Conservation (phyloP, 2,113 vertebrate species). For the Electrona antarctica region DNA sequence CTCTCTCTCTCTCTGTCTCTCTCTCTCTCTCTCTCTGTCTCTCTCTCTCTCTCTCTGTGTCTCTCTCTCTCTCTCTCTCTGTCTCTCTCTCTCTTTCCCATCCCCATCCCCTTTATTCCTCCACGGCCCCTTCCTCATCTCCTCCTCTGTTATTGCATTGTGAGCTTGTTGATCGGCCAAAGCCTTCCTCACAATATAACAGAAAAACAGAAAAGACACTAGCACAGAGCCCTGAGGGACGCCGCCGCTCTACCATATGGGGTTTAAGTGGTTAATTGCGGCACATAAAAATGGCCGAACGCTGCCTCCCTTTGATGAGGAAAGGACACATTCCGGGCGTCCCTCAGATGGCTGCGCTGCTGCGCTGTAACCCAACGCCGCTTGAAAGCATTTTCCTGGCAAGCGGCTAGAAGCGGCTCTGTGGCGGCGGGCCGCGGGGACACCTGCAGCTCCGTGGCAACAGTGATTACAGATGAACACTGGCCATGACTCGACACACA, state of each 20-base stretch:
- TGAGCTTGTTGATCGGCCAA: no score
- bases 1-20: background rate
- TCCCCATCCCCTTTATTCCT: no score
- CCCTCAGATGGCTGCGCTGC: slow-evolving; percentile 70
- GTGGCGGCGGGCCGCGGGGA: slow-evolving; percentile 50
- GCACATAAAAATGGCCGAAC: slow-evolving; percentile 70
- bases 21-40: slow-evolving; percentile 19
- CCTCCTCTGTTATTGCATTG: background rate
- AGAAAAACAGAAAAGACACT: no score
- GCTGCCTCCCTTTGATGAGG: slow-evolving; percentile 68
- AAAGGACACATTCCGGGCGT: slow-evolving; percentile 71
- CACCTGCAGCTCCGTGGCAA: slow-evolving; percentile 71
- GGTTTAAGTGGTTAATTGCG: slow-evolving; percentile 60
- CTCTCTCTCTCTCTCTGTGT: slow-evolving; percentile 7
- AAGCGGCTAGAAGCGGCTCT: slow-evolving; percentile 48
- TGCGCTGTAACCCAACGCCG: slow-evolving; percentile 72
- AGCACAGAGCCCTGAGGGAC: no score
- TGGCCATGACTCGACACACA: slow-evolving; percentile 58
- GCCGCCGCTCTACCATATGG: no score
- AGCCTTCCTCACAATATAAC: no score
- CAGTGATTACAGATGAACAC: slow-evolving; percentile 66
- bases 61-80: background rate
- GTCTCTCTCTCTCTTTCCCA: background rate
- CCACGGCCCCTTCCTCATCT: background rate
- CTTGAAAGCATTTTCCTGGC: slow-evolving; percentile 80